These are phyloP conservation scores for Dissostichus mawsoni DNA, from an alignment of 2,113 vertebrate genomes.

Conservation along the genomic window DNA sequence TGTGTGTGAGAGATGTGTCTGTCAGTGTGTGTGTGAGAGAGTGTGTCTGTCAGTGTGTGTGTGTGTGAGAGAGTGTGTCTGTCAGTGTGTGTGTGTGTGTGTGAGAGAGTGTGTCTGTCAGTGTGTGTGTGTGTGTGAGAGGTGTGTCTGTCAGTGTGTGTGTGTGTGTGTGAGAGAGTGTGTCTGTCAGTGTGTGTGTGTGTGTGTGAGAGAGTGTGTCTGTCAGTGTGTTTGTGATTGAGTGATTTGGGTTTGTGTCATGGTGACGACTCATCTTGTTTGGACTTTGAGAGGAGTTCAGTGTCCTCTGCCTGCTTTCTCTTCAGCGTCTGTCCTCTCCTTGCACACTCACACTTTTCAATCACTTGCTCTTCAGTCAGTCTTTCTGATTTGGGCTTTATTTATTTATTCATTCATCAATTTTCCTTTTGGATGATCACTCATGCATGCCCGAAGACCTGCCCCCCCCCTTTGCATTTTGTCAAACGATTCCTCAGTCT, in stretches of 20 bases:
- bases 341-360: slow-evolving; percentile 67
- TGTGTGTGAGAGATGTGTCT: slow-evolving; percentile 47
- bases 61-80: not conserved
- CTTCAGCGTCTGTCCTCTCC: slow-evolving; percentile 65
- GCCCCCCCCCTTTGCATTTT: slow-evolving; percentile 68
- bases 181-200: slow-evolving; percentile 48
- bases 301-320: slow-evolving; percentile 77
- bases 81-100: slow-evolving; percentile 56
- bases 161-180: slow-evolving; percentile 48
- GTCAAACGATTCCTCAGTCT: slow-evolving; percentile 61
- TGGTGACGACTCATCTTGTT: slow-evolving; percentile 57
- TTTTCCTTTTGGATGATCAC: slow-evolving; percentile 27
- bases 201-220: not conserved
- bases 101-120: slow-evolving; percentile 7
- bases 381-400: slow-evolving; percentile 47
- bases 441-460: slow-evolving; percentile 75
- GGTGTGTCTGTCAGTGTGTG: slow-evolving; percentile 27
- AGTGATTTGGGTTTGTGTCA: slow-evolving; percentile 61
- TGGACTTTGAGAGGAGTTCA: slow-evolving; percentile 66
- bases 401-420: slow-evolving; percentile 23
- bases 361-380: slow-evolving; percentile 57
- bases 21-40: slow-evolving; percentile 13
- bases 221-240: slow-evolving; percentile 21
- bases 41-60: slow-evolving; percentile 4
- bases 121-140: slow-evolving; percentile 17